Conservation (phyloP, 2,797 vertebrate species). For the Pteronotus mesoamericanus region DNA sequence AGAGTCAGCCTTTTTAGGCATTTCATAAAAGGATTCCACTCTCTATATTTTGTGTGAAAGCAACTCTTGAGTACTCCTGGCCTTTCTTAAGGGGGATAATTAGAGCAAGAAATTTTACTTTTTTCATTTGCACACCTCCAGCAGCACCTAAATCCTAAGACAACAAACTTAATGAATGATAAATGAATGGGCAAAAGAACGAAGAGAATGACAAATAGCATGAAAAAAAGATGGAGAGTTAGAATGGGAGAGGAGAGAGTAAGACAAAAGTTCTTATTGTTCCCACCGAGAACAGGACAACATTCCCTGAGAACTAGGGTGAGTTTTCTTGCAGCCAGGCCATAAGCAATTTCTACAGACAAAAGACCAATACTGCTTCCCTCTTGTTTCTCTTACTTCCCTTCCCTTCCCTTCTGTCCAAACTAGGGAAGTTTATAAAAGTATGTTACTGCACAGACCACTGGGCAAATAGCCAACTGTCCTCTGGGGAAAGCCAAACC, state of each 20-base stretch:
- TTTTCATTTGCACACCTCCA: background rate
- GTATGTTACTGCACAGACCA: constrained; percentile 43
- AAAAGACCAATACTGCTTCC: background rate
- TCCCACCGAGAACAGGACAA: background rate
- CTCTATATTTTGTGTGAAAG: background rate
- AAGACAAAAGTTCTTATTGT: background rate
- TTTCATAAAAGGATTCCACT: background rate
- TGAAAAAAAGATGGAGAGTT: background rate
- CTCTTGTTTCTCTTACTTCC: background rate
- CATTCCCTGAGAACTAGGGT: background rate
- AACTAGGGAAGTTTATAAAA: constrained; percentile 29
- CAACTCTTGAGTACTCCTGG: background rate
- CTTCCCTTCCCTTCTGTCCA: constrained; percentile 5
- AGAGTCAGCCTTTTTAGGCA: background rate
- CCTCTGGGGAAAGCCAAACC: constrained; percentile 45
- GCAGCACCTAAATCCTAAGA: background rate
- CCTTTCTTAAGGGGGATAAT: background rate
- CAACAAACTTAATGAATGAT: background rate
- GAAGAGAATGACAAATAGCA: background rate
- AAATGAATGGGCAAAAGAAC: background rate
- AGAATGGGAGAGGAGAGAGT: background rate
- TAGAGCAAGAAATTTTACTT: background rate
- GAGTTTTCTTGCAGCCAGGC: background rate
- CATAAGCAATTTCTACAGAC: background rate
- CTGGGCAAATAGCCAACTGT: constrained; percentile 43